A percentile compares a stretch with the other conserved stretches of the same genome.
These are phyloP conservation scores for Onychomys leucogaster DNA, from an alignment of 2,797 vertebrate genomes.

Conservation along the genomic window DNA sequence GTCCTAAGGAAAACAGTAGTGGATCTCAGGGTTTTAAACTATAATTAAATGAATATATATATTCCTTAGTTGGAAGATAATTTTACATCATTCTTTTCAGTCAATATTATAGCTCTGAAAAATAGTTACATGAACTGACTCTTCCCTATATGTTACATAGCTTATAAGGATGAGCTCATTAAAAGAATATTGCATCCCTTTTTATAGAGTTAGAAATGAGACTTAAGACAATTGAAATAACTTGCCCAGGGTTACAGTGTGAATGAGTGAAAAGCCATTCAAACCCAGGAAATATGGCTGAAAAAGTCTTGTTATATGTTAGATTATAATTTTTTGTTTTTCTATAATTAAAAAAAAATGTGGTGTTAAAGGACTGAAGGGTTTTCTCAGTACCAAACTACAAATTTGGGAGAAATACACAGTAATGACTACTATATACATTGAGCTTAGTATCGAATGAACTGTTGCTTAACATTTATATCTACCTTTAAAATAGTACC, in stretches of 20 bases:
- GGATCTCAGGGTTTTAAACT: neutral
- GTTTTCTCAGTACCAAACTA: slow-evolving; percentile 47
- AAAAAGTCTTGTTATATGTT: slow-evolving; percentile 46
- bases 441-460: slow-evolving; percentile 38
- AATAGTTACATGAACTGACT: neutral
- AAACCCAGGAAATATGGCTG: slow-evolving; percentile 22
- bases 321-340: neutral
- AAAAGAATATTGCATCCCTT: neutral
- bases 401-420: neutral
- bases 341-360: slow-evolving; percentile 20
- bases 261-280: slow-evolving; percentile 32
- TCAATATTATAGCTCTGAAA: neutral
- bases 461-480: slow-evolving; percentile 54
- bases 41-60: neutral
- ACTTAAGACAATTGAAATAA: slow-evolving; percentile 56
- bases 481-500: slow-evolving; percentile 52
- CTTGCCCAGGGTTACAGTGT: neutral
- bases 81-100: slow-evolving; percentile 12
- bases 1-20: neutral
- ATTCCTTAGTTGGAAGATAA: neutral
- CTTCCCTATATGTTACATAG: neutral
- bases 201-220: slow-evolving; percentile 57
- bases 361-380: slow-evolving; percentile 22
- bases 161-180: neutral
- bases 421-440: slow-evolving; percentile 6